Evolutionary conservation across 37 sponge, comb jelly and placozoan species (phyloP).

Genomic region (Spongilla lacustris): DNA sequence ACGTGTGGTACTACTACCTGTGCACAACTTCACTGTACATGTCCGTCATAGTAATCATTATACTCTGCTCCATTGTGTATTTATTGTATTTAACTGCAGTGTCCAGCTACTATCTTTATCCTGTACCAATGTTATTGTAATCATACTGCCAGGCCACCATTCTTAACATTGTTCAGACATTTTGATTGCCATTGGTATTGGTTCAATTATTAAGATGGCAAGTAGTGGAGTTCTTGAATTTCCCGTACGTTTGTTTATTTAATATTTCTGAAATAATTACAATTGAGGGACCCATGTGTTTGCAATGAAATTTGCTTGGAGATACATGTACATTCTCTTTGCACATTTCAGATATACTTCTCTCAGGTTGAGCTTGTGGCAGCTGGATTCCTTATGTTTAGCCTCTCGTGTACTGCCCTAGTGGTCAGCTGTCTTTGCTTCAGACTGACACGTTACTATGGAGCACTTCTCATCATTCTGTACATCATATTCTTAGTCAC

Average conservation of each 20-base stretch:
- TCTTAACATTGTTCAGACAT: too few relatives aligned
- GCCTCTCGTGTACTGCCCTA: conserved; percentile 70
- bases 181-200: not conserved
- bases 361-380: conserved; percentile 84
- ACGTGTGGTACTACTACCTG: too few relatives aligned
- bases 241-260: not conserved
- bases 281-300: too few relatives aligned
- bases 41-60: too few relatives aligned
- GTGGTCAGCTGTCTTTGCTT: conserved; percentile 59
- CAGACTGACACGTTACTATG: conserved; percentile 74
- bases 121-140: too few relatives aligned
- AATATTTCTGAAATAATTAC: not conserved
- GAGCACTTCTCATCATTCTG: conserved; percentile 54
- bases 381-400: conserved; percentile 66
- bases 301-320: too few relatives aligned
- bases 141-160: too few relatives aligned
- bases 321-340: not conserved
- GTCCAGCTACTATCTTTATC: too few relatives aligned
- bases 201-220: not conserved
- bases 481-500: conserved; percentile 79
- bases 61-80: too few relatives aligned
- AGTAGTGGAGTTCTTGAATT: not conserved
- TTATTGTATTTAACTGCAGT: too few relatives aligned
- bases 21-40: too few relatives aligned
- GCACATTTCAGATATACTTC: conserved; percentile 63